phyloP scores from a whole-genome alignment of 30 jellyfish, hydroid and myxozoan genomes.

The Hydractinia symbiolongicarpus region DNA sequence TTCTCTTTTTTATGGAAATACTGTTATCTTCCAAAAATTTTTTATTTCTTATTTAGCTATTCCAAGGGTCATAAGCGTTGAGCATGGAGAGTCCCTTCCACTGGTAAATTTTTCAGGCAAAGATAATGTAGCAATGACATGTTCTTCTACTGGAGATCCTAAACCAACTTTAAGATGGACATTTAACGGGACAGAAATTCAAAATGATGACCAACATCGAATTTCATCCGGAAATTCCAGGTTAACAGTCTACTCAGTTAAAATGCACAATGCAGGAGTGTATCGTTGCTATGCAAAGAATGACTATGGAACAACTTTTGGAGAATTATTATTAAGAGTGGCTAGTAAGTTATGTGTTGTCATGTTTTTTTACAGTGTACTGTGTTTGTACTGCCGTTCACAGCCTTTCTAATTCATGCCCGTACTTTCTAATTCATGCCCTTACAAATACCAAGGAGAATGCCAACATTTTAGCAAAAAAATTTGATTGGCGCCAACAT shows the following conservation, averaged over 20 bases:
- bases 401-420: too few species aligned
- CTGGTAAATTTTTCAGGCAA: slow-evolving; percentile 6
- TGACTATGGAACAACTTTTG: slow-evolving; percentile 24
- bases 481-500: background rate
- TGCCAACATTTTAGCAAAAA: too few species aligned
- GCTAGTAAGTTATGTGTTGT: background rate
- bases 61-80: background rate
- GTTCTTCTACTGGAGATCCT: slow-evolving; percentile 16
- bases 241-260: slow-evolving; percentile 4
- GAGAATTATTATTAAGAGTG: slow-evolving; percentile 16
- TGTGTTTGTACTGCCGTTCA: too few species aligned
- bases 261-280: background rate
- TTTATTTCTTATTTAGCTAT: background rate
- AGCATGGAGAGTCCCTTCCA: slow-evolving; percentile 8
- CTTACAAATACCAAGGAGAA: too few species aligned
- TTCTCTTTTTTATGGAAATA: too few species aligned
- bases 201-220: background rate
- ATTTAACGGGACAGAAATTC: slow-evolving; percentile 15
- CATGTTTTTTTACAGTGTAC: too few species aligned
- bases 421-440: too few species aligned
- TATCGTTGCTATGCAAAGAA: slow-evolving; percentile 30
- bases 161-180: background rate
- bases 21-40: too few species aligned
- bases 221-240: background rate
- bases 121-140: background rate